These are phyloP conservation scores for Cryptophagus acutangulus DNA, from an alignment of 2,888 invertebrate genomes.

Conservation along the genomic window DNA sequence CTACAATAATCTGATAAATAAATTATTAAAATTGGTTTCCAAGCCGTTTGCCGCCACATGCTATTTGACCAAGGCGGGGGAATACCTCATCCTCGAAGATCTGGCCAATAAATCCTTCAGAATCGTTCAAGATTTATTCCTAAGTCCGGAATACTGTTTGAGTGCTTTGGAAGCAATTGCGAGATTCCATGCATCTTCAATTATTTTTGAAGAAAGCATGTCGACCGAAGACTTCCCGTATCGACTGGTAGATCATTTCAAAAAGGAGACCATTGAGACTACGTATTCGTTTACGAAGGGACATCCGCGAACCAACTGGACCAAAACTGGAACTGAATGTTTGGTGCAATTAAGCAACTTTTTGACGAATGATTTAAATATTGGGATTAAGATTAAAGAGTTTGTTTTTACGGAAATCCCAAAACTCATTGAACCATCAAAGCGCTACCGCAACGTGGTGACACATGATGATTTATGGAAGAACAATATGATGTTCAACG, in stretches of 20 bases:
- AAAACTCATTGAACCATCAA: conserved; percentile 35
- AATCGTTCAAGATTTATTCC: conserved; percentile 7
- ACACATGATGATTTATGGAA: conserved; percentile 62
- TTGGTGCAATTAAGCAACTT: conserved; percentile 29
- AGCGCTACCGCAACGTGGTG: conserved; percentile 50
- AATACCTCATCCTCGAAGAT: conserved; percentile 51
- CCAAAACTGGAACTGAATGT: conserved; percentile 25
- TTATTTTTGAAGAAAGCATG: conserved; percentile 50
- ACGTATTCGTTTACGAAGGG: conserved; percentile 32
- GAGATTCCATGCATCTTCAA: conserved; percentile 52
- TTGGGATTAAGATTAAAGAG: conserved; percentile 22
- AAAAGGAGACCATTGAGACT: conserved; percentile 31
- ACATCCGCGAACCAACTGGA: conserved; percentile 39
- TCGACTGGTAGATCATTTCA: conserved; percentile 31
- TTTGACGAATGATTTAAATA: conserved; percentile 19
- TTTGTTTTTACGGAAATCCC: conserved; percentile 27
- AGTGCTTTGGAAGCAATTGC: conserved; percentile 38
- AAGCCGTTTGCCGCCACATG: conserved; percentile 40
- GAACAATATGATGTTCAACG: conserved; percentile 58
- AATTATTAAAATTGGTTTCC: conserved; percentile 27
- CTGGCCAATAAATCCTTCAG: conserved; percentile 44
- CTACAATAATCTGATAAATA: conserved; percentile 33
- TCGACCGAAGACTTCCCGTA: conserved; percentile 19
- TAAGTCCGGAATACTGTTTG: conserved; percentile 18
- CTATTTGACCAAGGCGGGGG: conserved; percentile 46